Percentiles rank a stretch among this genome's conserved stretches.
Evolutionary conservation across 2,113 vertebrate species (phyloP).

Genomic region (Spilogale gracilis): DNA sequence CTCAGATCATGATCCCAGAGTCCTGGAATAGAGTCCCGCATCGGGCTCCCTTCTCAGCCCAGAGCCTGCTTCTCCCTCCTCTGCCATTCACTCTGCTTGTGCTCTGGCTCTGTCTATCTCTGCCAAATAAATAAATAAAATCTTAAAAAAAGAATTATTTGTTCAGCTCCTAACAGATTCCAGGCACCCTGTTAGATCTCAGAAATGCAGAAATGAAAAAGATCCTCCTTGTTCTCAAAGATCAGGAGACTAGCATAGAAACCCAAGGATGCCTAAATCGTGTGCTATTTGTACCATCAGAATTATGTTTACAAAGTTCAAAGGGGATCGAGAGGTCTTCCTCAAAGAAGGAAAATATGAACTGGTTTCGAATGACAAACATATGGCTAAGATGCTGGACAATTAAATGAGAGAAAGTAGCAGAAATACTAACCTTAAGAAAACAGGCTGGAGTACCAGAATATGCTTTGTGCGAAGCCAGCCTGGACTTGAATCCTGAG

Average conservation of each 20-base stretch:
- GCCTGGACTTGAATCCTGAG: background rate
- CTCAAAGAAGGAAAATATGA: background rate
- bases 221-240: background rate
- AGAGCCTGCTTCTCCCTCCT: too few relatives aligned
- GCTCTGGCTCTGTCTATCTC: too few relatives aligned
- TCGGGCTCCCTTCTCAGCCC: too few relatives aligned
- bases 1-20: too few relatives aligned
- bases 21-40: too few relatives aligned
- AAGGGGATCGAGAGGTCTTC: background rate
- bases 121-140: too few relatives aligned
- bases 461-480: background rate
- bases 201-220: conserved; percentile 24
- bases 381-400: background rate
- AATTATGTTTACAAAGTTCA: background rate
- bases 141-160: background rate
- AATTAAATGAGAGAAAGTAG: background rate
- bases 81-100: too few relatives aligned
- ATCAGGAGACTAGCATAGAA: background rate
- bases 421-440: background rate
- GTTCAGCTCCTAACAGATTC: background rate
- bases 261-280: background rate
- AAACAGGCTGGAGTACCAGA: background rate
- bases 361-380: background rate
- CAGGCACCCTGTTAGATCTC: background rate
- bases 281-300: background rate